Evolutionary conservation across 92 coral and sea anemone genomes (phyloP).

Genomic region (Phymanthus crucifer): DNA sequence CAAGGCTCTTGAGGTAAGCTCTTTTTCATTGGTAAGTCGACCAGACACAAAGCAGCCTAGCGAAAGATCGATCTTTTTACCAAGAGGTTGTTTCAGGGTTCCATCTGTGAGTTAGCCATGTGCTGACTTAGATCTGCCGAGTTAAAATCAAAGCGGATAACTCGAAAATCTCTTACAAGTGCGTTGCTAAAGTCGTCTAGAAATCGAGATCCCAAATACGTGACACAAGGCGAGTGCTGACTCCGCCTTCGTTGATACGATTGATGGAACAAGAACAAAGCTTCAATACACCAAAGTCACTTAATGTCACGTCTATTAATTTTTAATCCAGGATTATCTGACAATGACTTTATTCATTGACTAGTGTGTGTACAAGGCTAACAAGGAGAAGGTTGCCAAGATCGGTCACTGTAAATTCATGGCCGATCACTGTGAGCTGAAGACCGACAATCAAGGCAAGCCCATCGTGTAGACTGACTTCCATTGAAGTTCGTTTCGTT

Average conservation of each 20-base stretch:
- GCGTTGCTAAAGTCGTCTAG: too few relatives aligned
- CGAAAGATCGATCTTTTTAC: too few relatives aligned
- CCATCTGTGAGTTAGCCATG: too few relatives aligned
- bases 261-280: too few relatives aligned
- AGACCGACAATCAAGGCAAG: constrained; percentile 31
- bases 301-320: background rate
- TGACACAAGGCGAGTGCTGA: too few relatives aligned
- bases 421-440: constrained; percentile 28
- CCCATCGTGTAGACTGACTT: constrained; percentile 3
- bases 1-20: constrained; percentile 35
- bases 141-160: background rate
- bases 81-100: too few relatives aligned
- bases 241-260: too few relatives aligned
- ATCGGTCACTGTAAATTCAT: constrained; percentile 30
- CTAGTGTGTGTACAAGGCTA: constrained; percentile 14
- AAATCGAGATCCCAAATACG: too few relatives aligned
- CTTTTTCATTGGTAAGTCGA: background rate
- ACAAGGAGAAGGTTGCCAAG: constrained; percentile 11
- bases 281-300: too few relatives aligned
- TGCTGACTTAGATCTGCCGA: background rate
- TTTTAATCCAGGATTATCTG: background rate
- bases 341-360: background rate
- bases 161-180: too few relatives aligned
- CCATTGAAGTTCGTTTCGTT: too few relatives aligned
- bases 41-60: background rate